A percentile compares a stretch with the other conserved stretches of the same genome.
Conservation (phyloP, 53 echinoderm and acorn worm species). For the Glandiceps talaboti region DNA sequence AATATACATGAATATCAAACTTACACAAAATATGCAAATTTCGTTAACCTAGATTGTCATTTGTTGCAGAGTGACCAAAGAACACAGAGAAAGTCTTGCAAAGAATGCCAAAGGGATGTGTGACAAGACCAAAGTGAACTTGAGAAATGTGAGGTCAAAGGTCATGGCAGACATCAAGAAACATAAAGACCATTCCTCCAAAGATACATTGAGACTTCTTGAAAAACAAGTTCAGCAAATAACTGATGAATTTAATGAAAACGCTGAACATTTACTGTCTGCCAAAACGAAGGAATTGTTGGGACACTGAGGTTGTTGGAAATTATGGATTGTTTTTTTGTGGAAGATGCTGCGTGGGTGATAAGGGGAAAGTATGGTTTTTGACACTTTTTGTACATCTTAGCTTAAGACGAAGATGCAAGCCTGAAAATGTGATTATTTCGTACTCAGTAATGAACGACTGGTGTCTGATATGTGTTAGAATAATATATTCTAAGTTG, state of each 20-base stretch:
- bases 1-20: no score
- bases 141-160: conserved; percentile 43
- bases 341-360: no score
- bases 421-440: no score
- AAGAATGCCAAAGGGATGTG: conserved; percentile 74
- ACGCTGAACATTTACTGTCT: conserved; percentile 43
- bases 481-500: no score
- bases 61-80: conserved; percentile 66
- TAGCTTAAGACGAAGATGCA: no score
- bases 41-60: no score
- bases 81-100: conserved; percentile 77
- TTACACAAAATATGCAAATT: no score
- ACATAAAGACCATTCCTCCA: conserved; percentile 50
- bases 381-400: no score
- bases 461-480: no score
- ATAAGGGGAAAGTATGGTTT: no score
- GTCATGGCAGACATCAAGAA: conserved; percentile 44
- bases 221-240: conserved; percentile 87
- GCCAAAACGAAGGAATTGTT: conserved; percentile 68
- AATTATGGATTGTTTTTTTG: no score
- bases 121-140: conserved; percentile 63
- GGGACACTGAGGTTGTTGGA: conserved; percentile 19
- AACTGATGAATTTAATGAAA: conserved; percentile 32
- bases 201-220: conserved; percentile 67
- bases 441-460: no score